phyloP scores from a whole-genome alignment of 2,113 vertebrate genomes.

The Pelobates fuscus region DNA sequence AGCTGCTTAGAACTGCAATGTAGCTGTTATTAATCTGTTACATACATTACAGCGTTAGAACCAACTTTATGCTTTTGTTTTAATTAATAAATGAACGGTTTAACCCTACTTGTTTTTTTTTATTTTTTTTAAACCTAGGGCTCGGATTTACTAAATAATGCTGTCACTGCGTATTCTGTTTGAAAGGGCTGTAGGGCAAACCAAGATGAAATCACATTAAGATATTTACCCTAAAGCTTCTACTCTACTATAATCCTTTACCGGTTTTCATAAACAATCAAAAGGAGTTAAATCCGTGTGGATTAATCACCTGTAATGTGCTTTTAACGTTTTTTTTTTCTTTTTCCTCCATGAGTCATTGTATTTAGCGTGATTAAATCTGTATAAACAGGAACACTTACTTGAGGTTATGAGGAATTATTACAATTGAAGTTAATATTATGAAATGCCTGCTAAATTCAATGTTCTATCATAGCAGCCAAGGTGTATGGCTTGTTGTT shows the following conservation, averaged over 20 bases:
- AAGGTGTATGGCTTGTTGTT: too few species aligned
- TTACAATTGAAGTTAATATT: too few species aligned
- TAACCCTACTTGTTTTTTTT: not conserved
- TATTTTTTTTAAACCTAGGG: too few species aligned
- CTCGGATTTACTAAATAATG: not conserved
- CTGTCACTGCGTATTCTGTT: not conserved
- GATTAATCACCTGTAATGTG: too few species aligned
- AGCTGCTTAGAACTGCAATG: constrained; percentile 24
- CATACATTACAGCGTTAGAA: constrained; percentile 7
- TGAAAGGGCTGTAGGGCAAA: not conserved
- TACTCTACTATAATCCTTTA: not conserved
- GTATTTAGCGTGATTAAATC: too few species aligned
- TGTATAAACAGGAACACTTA: too few species aligned
- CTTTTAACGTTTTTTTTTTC: too few species aligned
- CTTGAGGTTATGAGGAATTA: too few species aligned
- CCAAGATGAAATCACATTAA: not conserved
- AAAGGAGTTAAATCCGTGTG: too few species aligned
- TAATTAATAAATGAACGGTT: not conserved
- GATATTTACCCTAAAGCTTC: not conserved
- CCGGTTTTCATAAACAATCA: not conserved
- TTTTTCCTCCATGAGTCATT: too few species aligned
- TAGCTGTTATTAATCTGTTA: constrained; percentile 19
- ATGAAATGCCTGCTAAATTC: too few species aligned
- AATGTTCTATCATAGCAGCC: too few species aligned
- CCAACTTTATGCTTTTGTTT: not conserved